Evolutionary conservation across 2,888 invertebrate genomes (phyloP).

Genomic region (Euplexia lucipara): DNA sequence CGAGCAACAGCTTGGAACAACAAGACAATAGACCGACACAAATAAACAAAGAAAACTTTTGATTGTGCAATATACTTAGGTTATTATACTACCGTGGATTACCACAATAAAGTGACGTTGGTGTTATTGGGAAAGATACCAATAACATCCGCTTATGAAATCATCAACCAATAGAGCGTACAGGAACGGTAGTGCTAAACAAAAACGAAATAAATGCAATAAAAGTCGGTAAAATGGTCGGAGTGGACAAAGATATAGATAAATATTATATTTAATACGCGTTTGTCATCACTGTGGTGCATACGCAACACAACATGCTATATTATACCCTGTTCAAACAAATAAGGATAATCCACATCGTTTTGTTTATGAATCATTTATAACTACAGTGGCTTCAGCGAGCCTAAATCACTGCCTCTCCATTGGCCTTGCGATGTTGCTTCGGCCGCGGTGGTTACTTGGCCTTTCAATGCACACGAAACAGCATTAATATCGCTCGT

Average conservation of each 20-base stretch:
- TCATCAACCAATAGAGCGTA: conserved; percentile 80
- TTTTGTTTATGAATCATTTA: conserved; percentile 67
- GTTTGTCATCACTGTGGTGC: conserved; percentile 5
- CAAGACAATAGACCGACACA: conserved; percentile 20
- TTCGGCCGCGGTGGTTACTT: conserved; percentile 69
- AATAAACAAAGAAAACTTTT: conserved; percentile 28
- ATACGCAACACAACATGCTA: neutral
- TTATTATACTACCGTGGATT: conserved; percentile 52
- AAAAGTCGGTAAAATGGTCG: conserved; percentile 35
- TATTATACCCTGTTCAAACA: conserved; percentile 29
- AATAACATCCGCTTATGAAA: conserved; percentile 82
- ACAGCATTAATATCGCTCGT: conserved; percentile 56
- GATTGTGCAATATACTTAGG: conserved; percentile 43
- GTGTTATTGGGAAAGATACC: conserved; percentile 75
- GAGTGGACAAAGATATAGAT: conserved; percentile 1
- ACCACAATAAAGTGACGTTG: conserved; percentile 58
- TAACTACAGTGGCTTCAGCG: conserved; percentile 63
- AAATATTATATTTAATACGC: neutral
- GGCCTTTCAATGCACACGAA: conserved; percentile 72
- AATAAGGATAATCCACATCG: conserved; percentile 68
- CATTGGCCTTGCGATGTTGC: conserved; percentile 77
- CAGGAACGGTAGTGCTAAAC: conserved; percentile 68
- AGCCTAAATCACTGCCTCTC: conserved; percentile 71
- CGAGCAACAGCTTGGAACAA: conserved; percentile 7
- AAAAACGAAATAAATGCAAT: conserved; percentile 58